Evolutionary conservation across 2,888 invertebrate species (phyloP), one percentile per base, ranked within the genome.

Genomic region (Hesperia comma): DNA sequence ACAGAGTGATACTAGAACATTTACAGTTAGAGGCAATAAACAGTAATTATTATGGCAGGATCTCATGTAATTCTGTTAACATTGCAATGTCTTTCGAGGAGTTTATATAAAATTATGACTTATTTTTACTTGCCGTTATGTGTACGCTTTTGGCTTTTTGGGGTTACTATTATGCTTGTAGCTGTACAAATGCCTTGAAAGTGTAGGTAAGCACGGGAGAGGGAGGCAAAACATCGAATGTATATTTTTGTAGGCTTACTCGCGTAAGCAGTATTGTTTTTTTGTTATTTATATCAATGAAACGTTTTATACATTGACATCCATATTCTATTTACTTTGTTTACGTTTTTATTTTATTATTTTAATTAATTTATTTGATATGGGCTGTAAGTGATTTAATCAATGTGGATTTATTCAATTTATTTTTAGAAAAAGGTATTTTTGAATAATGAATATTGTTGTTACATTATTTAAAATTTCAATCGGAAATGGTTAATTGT

Each of bases 191-290:
- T 12, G 26, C 32, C 21, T 57, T 57, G 46, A 8, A 58, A 32
- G 7, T 51, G 21, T 51, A 46, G 43, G 15, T 43, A n/a, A 49
- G 49, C n/a, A 15, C 7, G 49, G 49, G 4, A 12, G 10, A 12
- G 19, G 49, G 49, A 49, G n/a, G 19, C 12, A 6, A 33, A 69
- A 69, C 72, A 74, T 75, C 73, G 70, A 78, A 77, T 75, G 66
- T 76, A 77, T 82, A 78, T 81, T 82, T 79, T 77, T 78, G 69
- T 76, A 78, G 75, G 69, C 70, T 75, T 76, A 79, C 74, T 17
- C 69, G 54, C 67, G 74, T 76, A 77, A 72, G 72, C 67, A 43
- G 58, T 68, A 74, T 75, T 77, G 72, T 77, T 78, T 75, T 77
- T 70, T 56, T 64, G 37, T 63, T 63, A 51, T 58, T 33, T 1